Percentiles rank a stretch among this genome's conserved stretches.
These are phyloP conservation scores for Pimephales promelas DNA, from an alignment of 2,113 vertebrate species.

Conservation along the genomic window DNA sequence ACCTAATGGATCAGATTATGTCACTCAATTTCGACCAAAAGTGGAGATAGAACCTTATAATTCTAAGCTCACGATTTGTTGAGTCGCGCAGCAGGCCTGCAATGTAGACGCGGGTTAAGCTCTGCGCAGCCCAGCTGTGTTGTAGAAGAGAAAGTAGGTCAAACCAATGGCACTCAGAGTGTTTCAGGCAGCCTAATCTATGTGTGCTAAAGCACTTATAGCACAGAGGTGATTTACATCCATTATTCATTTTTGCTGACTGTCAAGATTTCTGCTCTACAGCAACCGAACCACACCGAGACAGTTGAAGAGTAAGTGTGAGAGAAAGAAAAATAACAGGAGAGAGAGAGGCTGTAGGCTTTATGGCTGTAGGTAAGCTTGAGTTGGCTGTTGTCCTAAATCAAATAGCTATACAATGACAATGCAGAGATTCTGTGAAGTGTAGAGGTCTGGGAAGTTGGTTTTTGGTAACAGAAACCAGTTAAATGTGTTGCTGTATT, in stretches of 20 bases:
- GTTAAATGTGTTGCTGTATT: too few species aligned
- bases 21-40: too few species aligned
- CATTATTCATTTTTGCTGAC: conserved; percentile 65
- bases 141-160: conserved; percentile 52
- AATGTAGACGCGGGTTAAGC: not conserved
- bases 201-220: conserved; percentile 35
- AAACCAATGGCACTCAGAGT: conserved; percentile 23
- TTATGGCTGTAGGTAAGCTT: conserved; percentile 17
- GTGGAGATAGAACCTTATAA: too few species aligned
- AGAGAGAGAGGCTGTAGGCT: not conserved
- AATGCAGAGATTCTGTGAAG: not conserved
- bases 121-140: conserved; percentile 25
- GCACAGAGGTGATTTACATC: conserved; percentile 61
- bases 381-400: not conserved
- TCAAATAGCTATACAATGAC: conserved; percentile 12
- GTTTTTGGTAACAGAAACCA: not conserved
- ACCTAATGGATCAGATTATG: too few species aligned
- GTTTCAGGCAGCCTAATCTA: conserved; percentile 5
- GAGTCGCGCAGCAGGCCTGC: not conserved
- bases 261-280: conserved; percentile 54
- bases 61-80: too few species aligned
- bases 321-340: not conserved
- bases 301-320: not conserved
- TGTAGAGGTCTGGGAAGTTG: not conserved
- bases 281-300: not conserved